phyloP scores from a whole-genome alignment of 1,140 invertebrate genomes.

The Drosophila athabasca region DNA sequence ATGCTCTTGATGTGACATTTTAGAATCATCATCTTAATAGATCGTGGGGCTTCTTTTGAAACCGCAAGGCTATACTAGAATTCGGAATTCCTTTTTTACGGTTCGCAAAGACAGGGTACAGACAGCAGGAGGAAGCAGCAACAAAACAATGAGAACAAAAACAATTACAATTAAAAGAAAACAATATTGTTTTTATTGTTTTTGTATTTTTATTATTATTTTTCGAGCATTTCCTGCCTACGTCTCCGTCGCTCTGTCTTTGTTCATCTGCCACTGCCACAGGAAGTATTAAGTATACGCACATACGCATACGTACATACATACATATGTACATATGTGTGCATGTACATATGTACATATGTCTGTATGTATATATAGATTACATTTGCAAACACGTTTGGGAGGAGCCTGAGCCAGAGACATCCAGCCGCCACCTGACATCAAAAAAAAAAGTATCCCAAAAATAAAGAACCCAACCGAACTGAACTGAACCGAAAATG shows the following conservation, averaged over 20 bases:
- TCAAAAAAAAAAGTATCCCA: not conserved
- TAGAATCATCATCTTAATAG: too few species aligned
- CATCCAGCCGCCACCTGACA: constrained; percentile 11
- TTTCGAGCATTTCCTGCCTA: constrained; percentile 43
- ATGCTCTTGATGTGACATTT: too few species aligned
- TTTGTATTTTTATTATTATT: not conserved
- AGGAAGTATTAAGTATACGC: constrained; percentile 39
- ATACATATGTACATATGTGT: not conserved
- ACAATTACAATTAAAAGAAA: constrained; percentile 2
- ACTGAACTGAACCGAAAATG: not conserved
- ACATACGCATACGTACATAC: not conserved
- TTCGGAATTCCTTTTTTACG: too few species aligned
- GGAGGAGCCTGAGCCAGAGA: not conserved
- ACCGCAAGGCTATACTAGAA: too few species aligned
- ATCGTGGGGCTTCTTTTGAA: too few species aligned
- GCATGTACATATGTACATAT: not conserved
- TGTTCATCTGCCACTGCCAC: constrained; percentile 58
- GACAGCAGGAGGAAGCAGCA: too few species aligned
- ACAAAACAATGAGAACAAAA: constrained; percentile 9
- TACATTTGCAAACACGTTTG: constrained; percentile 27
- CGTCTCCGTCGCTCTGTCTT: constrained; percentile 18
- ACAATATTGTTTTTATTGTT: constrained; percentile 29
- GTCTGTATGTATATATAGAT: not conserved
- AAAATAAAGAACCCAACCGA: constrained; percentile 1
- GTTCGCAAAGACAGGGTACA: too few species aligned